Base-by-base conservation (phyloP, 2,797 vertebrate genomes). In the Macropus fuliginosus region DNA sequence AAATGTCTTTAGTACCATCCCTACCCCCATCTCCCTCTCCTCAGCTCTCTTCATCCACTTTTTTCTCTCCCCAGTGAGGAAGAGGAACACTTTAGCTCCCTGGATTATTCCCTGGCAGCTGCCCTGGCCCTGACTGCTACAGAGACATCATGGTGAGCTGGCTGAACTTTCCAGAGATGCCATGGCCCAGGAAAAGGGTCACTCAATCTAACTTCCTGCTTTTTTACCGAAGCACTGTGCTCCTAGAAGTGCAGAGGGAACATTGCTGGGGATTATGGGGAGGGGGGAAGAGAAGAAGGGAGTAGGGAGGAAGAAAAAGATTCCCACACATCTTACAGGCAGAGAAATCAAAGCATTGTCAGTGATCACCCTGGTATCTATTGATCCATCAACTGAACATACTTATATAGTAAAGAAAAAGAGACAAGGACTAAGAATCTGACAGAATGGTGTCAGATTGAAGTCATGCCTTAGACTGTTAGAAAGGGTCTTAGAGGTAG, bases 91-190 rank as follows among this genome's bases (percentile, higher is more conserved):
- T 99, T 99, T 98, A 98, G 97, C 24, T 89, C 34, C 1, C 96
- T 97, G 5, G 98, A 99, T 91, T 96, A 98, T 0, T 98, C 98
- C 0, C 98, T 99, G 4, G 99, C 99, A 24, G 98, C 99, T 2
- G 99, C 98, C 59, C 97, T 99, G 57, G 98, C 98, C 40, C 94
- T 99, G 96, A 98, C 98, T 0, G 94, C 97, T 92, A 95, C 98
- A 0, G 97, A 98, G 96, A 62, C 52, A 52, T 93, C 98, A 1
- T 97, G 93, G 99, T 99, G 97, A 98, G 98, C 98, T 93, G 50
- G 52, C 57, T 0, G 57, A 5, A 34, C 92, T 55, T 29, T 89
- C 55, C 81, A 28, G 92, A 91, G n/a, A 91, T 52, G 5, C 81
- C 1, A 50, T 46, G 21, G 94, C 59, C 93, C 27, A 34, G 50